These are phyloP conservation scores for Acronicta leporina DNA, from an alignment of 2,888 invertebrate genomes.

Conservation along the genomic window DNA sequence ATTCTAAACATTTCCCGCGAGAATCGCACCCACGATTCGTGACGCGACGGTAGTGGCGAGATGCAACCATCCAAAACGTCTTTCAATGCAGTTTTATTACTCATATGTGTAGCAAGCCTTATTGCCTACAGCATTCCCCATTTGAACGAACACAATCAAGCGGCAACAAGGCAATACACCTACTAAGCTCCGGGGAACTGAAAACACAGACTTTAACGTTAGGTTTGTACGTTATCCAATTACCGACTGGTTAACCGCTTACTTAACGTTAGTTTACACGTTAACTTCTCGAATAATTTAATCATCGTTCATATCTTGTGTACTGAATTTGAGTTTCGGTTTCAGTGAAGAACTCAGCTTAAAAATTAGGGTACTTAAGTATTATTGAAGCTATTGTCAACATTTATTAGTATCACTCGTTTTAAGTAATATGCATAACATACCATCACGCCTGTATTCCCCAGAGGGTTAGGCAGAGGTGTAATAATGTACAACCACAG, in stretches of 20 bases:
- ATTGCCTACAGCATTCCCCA: constrained; percentile 30
- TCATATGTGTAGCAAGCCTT: constrained; percentile 6
- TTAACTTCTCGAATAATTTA: constrained; percentile 17
- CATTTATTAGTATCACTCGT: no score
- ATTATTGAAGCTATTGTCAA: no score
- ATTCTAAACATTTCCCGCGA: no score
- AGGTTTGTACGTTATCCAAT: constrained; percentile 39
- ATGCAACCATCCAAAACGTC: no score
- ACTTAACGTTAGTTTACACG: constrained; percentile 25
- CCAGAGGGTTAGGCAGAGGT: no score
- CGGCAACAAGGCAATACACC: constrained; percentile 18
- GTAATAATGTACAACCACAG: no score
- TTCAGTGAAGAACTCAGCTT: neutral
- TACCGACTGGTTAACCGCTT: constrained; percentile 17
- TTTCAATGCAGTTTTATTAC: no score
- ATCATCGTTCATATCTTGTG: constrained; percentile 18
- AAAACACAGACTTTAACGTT: constrained; percentile 28
- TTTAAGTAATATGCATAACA: no score
- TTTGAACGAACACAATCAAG: constrained; percentile 37
- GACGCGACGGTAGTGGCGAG: no score
- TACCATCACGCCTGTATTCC: no score
- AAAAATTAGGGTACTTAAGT: neutral
- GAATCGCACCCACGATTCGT: no score
- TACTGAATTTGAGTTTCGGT: neutral
- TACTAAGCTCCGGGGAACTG: constrained; percentile 28